These are phyloP conservation scores for Lithosia quadra DNA, from an alignment of 2,888 invertebrate genomes.

Conservation along the genomic window DNA sequence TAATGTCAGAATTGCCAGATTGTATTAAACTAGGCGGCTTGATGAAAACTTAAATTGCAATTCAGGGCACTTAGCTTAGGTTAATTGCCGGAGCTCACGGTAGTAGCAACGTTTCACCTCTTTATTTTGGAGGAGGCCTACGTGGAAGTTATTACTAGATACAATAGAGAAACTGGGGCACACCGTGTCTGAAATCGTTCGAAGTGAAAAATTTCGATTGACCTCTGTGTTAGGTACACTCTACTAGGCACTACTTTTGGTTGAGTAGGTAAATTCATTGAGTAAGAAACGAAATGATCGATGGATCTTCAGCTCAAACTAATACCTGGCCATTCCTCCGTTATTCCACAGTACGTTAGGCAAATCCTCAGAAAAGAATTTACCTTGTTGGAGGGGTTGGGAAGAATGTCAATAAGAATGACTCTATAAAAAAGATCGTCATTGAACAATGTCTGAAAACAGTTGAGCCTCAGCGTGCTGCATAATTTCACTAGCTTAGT, in stretches of 20 bases:
- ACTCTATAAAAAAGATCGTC: too few relatives aligned
- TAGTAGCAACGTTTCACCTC: not conserved
- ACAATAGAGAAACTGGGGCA: not conserved
- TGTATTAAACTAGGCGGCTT: not conserved
- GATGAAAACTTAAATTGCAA: not conserved
- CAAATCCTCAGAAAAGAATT: too few relatives aligned
- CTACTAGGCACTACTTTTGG: not conserved
- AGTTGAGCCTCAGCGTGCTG: too few relatives aligned
- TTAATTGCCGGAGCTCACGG: not conserved
- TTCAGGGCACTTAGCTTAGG: slow-evolving; percentile 1
- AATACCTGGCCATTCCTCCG: too few relatives aligned
- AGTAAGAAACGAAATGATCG: too few relatives aligned
- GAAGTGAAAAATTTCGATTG: not conserved
- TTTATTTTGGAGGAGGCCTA: not conserved
- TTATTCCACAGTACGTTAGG: too few relatives aligned
- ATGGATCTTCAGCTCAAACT: too few relatives aligned
- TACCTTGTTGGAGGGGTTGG: too few relatives aligned
- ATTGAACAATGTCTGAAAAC: too few relatives aligned
- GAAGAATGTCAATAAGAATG: too few relatives aligned
- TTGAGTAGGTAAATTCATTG: too few relatives aligned
- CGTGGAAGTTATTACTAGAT: not conserved
- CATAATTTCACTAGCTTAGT: too few relatives aligned
- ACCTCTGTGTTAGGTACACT: not conserved
- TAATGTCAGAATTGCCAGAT: not conserved
- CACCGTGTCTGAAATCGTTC: not conserved